Evolutionary conservation across 2,888 invertebrate species (phyloP).

Genomic region (Ophion slaviceki): DNA sequence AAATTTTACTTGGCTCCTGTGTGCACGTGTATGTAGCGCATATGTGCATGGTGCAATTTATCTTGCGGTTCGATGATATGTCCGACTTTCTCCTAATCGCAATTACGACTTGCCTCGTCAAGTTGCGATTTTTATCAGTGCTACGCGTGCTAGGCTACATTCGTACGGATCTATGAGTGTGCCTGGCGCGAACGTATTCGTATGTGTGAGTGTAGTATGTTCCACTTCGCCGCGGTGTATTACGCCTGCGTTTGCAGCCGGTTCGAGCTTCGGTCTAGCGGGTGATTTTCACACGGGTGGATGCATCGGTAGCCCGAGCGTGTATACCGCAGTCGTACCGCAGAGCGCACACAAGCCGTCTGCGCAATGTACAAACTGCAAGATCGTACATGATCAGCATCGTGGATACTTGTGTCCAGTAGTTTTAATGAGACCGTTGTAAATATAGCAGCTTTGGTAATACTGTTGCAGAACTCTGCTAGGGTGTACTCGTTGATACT

Average conservation of each 20-base stretch:
- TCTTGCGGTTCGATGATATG: conserved; percentile 67
- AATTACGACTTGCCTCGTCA: conserved; percentile 67
- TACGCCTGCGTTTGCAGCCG: conserved; percentile 38
- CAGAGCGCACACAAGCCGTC: conserved; percentile 16
- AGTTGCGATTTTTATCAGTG: conserved; percentile 65
- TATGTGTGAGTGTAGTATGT: conserved; percentile 37
- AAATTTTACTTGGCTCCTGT: conserved; percentile 6
- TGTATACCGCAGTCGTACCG: conserved; percentile 16
- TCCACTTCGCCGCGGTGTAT: conserved; percentile 63
- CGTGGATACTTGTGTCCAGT: conserved; percentile 18
- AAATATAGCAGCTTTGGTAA: conserved; percentile 4
- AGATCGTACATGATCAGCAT: conserved; percentile 17
- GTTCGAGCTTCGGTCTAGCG: conserved; percentile 52
- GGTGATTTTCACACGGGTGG: conserved; percentile 63
- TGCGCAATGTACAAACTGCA: conserved; percentile 12
- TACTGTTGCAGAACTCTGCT: neutral
- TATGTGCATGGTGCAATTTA: conserved; percentile 60
- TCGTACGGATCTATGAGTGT: neutral
- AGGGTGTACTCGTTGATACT: neutral
- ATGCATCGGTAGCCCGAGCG: conserved; percentile 51
- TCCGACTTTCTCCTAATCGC: conserved; percentile 68
- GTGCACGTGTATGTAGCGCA: conserved; percentile 8
- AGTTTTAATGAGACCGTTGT: conserved; percentile 10
- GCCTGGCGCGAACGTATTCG: neutral
- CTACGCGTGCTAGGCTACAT: conserved; percentile 39